Evolutionary conservation across 2,888 invertebrate genomes (phyloP), one percentile per base, ranked within the genome.

Genomic region (Seira sanloemensis): DNA sequence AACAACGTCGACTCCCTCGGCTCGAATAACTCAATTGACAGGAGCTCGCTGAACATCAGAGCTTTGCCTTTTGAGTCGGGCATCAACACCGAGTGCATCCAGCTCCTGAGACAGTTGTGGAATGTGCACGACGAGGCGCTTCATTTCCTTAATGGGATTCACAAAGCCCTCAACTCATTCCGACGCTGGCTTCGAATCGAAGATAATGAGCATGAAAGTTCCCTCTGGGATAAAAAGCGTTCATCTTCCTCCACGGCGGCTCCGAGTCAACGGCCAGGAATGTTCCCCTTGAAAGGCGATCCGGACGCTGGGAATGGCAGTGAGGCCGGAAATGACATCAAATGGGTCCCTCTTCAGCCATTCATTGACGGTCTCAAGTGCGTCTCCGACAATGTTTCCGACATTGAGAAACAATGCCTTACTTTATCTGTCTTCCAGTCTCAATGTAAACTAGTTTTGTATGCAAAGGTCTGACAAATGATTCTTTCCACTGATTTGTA

Each of bases 361-460:
- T 81, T 87, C 65, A 79, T 81, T 19, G 84, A 86, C 62, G 88
- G 87, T 24, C 86, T 89, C 21, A 89, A 88, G 71, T 84, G 81
- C 65, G 86, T 88, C 77, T 88, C 86, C 50, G 89, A 89, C 71
- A 88, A 83, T 77, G 85, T 89, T 54, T 82, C 84, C 23, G 89
- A 88, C 46, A 87, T 86, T 76, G 88, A 88, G 79, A 86, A 86
- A 24, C 89, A 89, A 82, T 89, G 84, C 71, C 76, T 82, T 26
- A 86, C 85, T n/a, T 84, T 89, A 69, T 87, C 87, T 58, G 86
- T 86, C 77, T 89, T 87, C 86, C 88, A 89, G 71, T 73, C 88
- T 21, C 89, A 89, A 76, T 89, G 88, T 84, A 89, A 89, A 87
- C 78, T 89, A 62, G 86, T 88, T 73, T 82, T 89, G 37, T 88